Evolutionary conservation across 2,888 invertebrate species (phyloP), one percentile per base, ranked within the genome.

Genomic region (Trichopoda pennipes): DNA sequence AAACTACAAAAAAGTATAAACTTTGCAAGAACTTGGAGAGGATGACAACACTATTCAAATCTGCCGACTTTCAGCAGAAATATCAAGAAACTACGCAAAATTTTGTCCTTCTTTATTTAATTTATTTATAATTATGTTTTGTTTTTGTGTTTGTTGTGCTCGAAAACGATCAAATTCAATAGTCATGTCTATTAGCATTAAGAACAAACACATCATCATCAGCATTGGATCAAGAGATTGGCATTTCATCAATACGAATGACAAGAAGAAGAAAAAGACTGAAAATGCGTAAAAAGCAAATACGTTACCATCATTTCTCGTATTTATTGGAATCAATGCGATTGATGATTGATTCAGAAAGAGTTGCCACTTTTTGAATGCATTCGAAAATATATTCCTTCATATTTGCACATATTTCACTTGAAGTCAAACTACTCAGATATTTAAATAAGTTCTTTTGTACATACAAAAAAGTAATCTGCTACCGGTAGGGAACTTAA

Each of bases 31-130:
- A 19, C 6, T 19, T 68, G 8, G 19, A 42, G 17, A 23, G 38
- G 42, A 21, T 68, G 73, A 76, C 51, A 75, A 56, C 42, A 21
- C 83, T 84, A 85, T 85, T 85, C 84, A 83, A 85, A 85, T 85
- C 80, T 83, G 64, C 79, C 80, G 85, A 69, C 72, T 14, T 53
- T 38, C 14, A 28, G n/a, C 9, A 32, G 10, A 63, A 63, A 63
- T 19, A 44, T 72, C 42, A 19, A 32, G 19, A n/a, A 42, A 58
- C n/a, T 17, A n/a, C 38, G n/a, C 42, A 32, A 28, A 21, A 47
- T 42, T n/a, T 38, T 16, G 17, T 51, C 17, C n/a, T 58, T 28
- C 28, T 28, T 28, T 28, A 28, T 28, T 28, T 28, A 7, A 28
- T 28, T 28, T 28, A 28, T 28, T 28, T 28, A 28, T 28, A 28